Percentiles rank a stretch among this genome's conserved stretches.
Conservation (phyloP, 2,888 invertebrate species). For the Dioctria linearis region DNA sequence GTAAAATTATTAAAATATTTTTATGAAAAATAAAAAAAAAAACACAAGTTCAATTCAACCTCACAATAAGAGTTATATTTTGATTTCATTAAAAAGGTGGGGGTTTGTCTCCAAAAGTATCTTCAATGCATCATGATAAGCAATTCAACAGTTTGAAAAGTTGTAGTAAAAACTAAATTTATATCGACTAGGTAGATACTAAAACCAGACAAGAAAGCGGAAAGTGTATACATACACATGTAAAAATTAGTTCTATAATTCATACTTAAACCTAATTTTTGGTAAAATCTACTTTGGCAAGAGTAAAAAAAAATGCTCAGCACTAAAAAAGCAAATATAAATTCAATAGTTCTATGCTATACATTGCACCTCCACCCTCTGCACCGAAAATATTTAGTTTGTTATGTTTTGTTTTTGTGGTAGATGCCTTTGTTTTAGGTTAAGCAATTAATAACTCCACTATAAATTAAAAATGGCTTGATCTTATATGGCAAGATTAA, state of each 20-base stretch:
- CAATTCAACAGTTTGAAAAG: not conserved
- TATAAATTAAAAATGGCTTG: slow-evolving; percentile 32
- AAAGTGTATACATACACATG: not conserved
- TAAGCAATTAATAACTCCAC: too few relatives aligned
- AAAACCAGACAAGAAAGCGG: not conserved
- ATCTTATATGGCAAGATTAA: slow-evolving; percentile 37
- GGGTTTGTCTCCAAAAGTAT: not conserved
- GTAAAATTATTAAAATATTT: too few relatives aligned
- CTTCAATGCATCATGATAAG: slow-evolving; percentile 10
- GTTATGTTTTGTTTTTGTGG: too few relatives aligned
- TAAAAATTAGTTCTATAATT: slow-evolving; percentile 10
- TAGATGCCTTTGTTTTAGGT: too few relatives aligned
- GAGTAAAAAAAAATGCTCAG: slow-evolving; percentile 2
- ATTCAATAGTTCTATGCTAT: not conserved
- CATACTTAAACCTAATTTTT: slow-evolving; percentile 34
- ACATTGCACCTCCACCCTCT: slow-evolving; percentile 31
- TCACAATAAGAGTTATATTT: slow-evolving; percentile 19
- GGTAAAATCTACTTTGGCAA: slow-evolving; percentile 45
- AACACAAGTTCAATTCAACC: too few relatives aligned
- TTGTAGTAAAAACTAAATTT: too few relatives aligned
- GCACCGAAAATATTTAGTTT: too few relatives aligned
- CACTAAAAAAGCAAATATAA: not conserved
- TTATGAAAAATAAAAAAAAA: too few relatives aligned
- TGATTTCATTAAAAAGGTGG: slow-evolving; percentile 32
- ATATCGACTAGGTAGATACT: slow-evolving; percentile 8